Conservation (phyloP, 2,888 invertebrate genomes). For the Drymonia ruficornis region DNA sequence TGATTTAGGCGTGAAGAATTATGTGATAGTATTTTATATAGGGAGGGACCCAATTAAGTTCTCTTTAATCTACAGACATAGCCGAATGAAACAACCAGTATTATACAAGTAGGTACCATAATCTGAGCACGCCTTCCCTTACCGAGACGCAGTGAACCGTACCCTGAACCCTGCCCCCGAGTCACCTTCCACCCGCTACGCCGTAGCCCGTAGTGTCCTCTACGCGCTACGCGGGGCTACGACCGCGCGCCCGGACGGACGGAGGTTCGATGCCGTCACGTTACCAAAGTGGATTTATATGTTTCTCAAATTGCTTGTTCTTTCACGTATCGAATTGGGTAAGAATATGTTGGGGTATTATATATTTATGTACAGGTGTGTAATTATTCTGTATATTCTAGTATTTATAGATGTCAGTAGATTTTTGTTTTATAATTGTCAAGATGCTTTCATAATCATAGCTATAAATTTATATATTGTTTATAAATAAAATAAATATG, state of each 20-base stretch:
- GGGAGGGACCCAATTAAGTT: too few relatives aligned
- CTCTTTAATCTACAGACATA: neutral
- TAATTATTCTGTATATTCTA: too few relatives aligned
- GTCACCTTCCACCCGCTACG: conserved; percentile 32
- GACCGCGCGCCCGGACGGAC: conserved; percentile 36
- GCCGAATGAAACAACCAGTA: too few relatives aligned
- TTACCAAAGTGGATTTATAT: conserved; percentile 11
- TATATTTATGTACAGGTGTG: too few relatives aligned
- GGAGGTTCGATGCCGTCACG: neutral
- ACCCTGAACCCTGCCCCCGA: conserved; percentile 20
- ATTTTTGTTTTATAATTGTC: too few relatives aligned
- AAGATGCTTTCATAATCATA: too few relatives aligned
- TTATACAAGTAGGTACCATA: neutral
- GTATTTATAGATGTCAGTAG: too few relatives aligned
- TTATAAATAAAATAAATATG: too few relatives aligned
- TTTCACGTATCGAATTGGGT: neutral
- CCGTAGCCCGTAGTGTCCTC: conserved; percentile 33
- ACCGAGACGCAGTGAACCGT: conserved; percentile 19
- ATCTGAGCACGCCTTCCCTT: conserved; percentile 2
- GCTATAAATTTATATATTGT: too few relatives aligned
- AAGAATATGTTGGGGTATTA: neutral
- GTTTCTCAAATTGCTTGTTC: conserved; percentile 9
- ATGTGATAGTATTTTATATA: too few relatives aligned
- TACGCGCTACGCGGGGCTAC: conserved; percentile 36
- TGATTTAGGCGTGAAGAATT: too few relatives aligned